phyloP scores from a whole-genome alignment of 2,888 invertebrate species.

The Maniola hyperantus region DNA sequence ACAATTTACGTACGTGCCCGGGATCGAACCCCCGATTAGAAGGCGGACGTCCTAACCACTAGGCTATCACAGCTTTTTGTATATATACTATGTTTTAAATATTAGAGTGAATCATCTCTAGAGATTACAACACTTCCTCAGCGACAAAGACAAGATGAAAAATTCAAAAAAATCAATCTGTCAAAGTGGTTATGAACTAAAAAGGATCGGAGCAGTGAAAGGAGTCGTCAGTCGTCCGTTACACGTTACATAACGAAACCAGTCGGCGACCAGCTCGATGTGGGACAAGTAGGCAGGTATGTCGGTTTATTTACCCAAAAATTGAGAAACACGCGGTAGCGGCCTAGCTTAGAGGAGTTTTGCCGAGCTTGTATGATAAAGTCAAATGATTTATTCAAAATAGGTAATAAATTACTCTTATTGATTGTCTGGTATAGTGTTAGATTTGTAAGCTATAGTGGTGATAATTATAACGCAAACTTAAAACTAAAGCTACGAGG shows the following conservation, averaged over 20 bases:
- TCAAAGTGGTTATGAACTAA: slow-evolving; percentile 22
- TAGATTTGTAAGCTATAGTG: no score
- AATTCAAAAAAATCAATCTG: slow-evolving; percentile 24
- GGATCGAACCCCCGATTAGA: no score
- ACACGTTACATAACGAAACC: slow-evolving; percentile 36
- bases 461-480: no score
- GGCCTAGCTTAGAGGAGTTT: not conserved
- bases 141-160: not conserved
- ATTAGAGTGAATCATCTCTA: not conserved
- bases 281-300: slow-evolving; percentile 31
- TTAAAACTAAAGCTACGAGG: no score
- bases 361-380: not conserved
- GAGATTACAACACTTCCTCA: not conserved
- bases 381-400: no score
- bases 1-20: no score
- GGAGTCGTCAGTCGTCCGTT: slow-evolving; percentile 19
- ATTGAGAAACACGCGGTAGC: slow-evolving; percentile 32
- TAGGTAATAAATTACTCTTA: no score
- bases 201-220: slow-evolving; percentile 35
- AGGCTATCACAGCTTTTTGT: no score
- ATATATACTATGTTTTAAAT: no score
- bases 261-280: slow-evolving; percentile 31
- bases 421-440: no score
- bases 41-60: no score
- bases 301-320: slow-evolving; percentile 34